These are phyloP conservation scores for Netelia inedita DNA, from an alignment of 2,888 invertebrate genomes.

Conservation along the genomic window DNA sequence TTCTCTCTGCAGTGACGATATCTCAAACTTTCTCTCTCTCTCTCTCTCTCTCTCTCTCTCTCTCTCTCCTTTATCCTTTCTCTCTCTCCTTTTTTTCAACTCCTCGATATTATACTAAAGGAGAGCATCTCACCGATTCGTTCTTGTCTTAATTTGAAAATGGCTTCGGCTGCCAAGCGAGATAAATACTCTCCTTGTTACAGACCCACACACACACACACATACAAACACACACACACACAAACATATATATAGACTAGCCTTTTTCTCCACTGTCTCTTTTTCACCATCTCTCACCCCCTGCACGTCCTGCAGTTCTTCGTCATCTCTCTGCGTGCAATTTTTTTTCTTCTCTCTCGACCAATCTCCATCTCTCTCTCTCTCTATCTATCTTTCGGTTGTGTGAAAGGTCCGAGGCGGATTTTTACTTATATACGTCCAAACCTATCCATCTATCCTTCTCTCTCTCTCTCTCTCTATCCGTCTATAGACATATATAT, in stretches of 20 bases:
- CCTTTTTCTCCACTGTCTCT: background rate
- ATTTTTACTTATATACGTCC: slow-evolving; percentile 28
- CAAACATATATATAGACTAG: background rate
- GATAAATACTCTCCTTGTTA: slow-evolving; percentile 63
- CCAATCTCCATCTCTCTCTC: slow-evolving; percentile 1
- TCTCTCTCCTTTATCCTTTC: background rate
- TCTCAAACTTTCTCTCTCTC: slow-evolving; percentile 34
- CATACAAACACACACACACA: background rate
- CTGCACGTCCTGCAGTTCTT: slow-evolving; percentile 63
- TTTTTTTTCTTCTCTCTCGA: slow-evolving; percentile 56
- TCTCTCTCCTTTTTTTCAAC: slow-evolving; percentile 5
- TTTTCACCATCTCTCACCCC: slow-evolving; percentile 40
- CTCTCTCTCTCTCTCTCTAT: background rate
- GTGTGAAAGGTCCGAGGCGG: slow-evolving; percentile 57
- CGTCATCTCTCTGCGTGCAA: slow-evolving; percentile 63
- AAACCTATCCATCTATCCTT: background rate
- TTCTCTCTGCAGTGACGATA: slow-evolving; percentile 58
- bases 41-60: background rate
- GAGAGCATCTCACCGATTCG: slow-evolving; percentile 66
- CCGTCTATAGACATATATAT: background rate
- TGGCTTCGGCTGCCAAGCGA: slow-evolving; percentile 70
- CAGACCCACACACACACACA: background rate
- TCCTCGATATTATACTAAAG: slow-evolving; percentile 61
- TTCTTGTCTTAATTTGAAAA: slow-evolving; percentile 69
- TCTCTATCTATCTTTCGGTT: slow-evolving; percentile 37